Base-by-base conservation (phyloP, 2,797 vertebrate genomes). In the Pangasius krempfi region DNA sequence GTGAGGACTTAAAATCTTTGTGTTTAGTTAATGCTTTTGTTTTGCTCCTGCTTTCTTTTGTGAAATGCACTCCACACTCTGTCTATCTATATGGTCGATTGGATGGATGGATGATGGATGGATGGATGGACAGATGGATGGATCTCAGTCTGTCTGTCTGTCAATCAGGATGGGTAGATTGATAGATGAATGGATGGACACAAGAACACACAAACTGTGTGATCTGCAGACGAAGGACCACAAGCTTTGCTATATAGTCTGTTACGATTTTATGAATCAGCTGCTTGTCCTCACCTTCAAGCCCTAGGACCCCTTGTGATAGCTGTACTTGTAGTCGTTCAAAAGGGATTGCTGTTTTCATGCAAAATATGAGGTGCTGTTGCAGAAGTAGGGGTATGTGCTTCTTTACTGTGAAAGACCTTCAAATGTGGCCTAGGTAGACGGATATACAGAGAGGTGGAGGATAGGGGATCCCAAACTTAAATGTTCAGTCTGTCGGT, bases 121-220 rank as follows among this genome's bases (percentile, higher is more conserved):
- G 40, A 66, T 62, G 25, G n/a, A 68, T 40, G 33, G 16, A 56
- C 44, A 44, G 44, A 44, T 56, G 52, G 16, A 78, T 25, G 22
- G 37, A 37, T 37, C 18, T 72, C 4, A 64, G n/a, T 68, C 13
- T 30, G 47, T n/a, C 44, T 47, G 44, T 56, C 68, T 37, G 33
- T 40, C 10, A 70, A 54, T 70, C 3, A 73, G 13, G 2, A 73
- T 72, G 22, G 12, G 10, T 86, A 30, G 47, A 86, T 62, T 37
- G 25, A 58, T 86, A 33, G 30, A 72, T 84, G 64, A 44, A 44
- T 83, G 81, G 22, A 64, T 83, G 25, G 81, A 82, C 3, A 44
- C 58, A 62, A 44, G 80, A 82, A 4, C 37, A 62, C 37, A 14
- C 1, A 20, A 33, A 80, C 18, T 56, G 52, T 16, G 16, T 80